Evolutionary conservation across 2,113 vertebrate genomes (phyloP).

Genomic region (Burhinus bistriatus): DNA sequence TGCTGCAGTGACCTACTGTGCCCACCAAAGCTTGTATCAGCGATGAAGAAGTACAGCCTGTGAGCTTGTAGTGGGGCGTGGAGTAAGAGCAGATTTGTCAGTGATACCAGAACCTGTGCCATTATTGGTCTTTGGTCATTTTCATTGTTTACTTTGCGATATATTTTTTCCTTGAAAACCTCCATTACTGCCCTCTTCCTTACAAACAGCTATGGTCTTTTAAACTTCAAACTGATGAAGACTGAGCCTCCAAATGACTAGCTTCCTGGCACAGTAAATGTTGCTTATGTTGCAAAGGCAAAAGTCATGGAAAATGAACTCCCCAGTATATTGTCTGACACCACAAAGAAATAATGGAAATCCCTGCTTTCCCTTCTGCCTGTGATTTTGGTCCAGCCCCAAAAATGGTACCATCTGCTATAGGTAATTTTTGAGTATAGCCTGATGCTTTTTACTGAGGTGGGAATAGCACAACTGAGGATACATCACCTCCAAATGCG

Average conservation of each 20-base stretch:
- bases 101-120: background rate
- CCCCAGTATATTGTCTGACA: background rate
- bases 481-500: background rate
- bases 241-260: background rate
- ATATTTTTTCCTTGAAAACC: background rate
- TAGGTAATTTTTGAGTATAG: background rate
- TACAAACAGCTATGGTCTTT: background rate
- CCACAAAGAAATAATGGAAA: background rate
- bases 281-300: background rate
- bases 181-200: background rate
- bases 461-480: background rate
- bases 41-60: background rate
- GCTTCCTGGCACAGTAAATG: background rate
- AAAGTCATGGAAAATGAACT: background rate
- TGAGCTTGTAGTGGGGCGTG: background rate
- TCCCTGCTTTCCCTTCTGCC: background rate
- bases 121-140: background rate
- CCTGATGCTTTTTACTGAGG: background rate
- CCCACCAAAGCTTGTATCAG: background rate
- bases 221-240: background rate
- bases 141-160: background rate
- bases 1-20: background rate
- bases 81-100: background rate
- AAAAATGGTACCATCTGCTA: background rate
- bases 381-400: background rate